Percentiles rank a stretch among this genome's conserved stretches.
Evolutionary conservation across 2,113 vertebrate species (phyloP).

Genomic region (Platichthys flesus): DNA sequence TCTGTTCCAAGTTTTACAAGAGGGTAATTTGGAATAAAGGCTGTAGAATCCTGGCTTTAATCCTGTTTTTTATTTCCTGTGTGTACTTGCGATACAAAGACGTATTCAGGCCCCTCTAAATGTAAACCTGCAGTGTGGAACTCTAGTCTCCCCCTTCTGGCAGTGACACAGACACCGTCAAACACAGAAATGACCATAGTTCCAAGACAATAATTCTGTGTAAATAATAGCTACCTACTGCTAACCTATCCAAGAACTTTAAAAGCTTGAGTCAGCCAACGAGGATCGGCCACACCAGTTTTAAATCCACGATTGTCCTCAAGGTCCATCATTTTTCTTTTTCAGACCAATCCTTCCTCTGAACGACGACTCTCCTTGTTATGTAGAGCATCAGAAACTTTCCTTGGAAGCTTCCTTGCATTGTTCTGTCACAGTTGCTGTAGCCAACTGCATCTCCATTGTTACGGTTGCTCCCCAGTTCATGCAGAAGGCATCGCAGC

Average conservation of each 20-base stretch:
- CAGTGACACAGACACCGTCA: not conserved
- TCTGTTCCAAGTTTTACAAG: constrained; percentile 59
- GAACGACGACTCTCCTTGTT: not conserved
- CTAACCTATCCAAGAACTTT: not conserved
- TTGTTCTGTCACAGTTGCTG: not conserved
- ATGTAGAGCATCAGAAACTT: not conserved
- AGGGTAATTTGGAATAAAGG: constrained; percentile 75
- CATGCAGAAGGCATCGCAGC: not conserved
- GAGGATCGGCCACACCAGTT: not conserved
- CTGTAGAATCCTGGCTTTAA: constrained; percentile 55
- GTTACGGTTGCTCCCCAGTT: not conserved
- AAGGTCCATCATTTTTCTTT: not conserved
- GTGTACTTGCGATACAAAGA: constrained; percentile 25
- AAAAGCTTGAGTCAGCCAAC: not conserved
- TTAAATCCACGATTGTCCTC: not conserved
- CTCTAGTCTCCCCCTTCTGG: not conserved
- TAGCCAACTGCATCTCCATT: not conserved
- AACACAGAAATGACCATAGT: not conserved
- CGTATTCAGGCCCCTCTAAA: not conserved
- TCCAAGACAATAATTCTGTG: not conserved
- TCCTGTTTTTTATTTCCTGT: constrained; percentile 24
- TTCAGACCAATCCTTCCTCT: not conserved
- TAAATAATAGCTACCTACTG: not conserved
- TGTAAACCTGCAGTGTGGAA: not conserved
- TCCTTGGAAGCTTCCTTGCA: not conserved